A percentile compares a stretch with the other conserved stretches of the same genome.
Conservation (phyloP, 2,113 vertebrate genomes). For the Epinephelus cyanopodus region DNA sequence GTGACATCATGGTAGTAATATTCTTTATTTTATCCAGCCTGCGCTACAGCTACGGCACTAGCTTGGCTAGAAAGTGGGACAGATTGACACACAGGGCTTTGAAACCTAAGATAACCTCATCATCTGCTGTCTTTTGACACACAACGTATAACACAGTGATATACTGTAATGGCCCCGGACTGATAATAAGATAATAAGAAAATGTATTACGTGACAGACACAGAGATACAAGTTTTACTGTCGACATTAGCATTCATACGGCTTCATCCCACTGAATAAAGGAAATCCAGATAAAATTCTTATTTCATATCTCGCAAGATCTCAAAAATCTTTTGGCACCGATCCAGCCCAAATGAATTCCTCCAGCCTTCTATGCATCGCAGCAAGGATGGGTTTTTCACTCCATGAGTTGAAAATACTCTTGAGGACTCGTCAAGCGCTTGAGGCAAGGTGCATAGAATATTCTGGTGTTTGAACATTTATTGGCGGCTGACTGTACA, state of each 20-base stretch:
- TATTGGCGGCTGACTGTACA: constrained; percentile 27
- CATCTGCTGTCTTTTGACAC: not conserved
- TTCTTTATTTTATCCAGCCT: too few relatives aligned
- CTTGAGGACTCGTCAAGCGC: constrained; percentile 43
- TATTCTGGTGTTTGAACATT: constrained; percentile 55
- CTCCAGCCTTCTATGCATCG: constrained; percentile 1
- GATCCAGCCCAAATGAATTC: constrained; percentile 31
- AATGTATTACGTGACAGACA: not conserved
- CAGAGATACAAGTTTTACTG: not conserved
- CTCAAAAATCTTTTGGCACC: constrained; percentile 16
- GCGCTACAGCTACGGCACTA: not conserved
- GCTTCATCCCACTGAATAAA: constrained; percentile 15
- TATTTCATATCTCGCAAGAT: constrained; percentile 41
- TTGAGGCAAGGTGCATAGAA: constrained; percentile 44
- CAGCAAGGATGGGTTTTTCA: not conserved
- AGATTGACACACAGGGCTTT: not conserved
- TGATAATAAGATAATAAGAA: not conserved
- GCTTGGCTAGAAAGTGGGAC: not conserved
- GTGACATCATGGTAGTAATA: too few relatives aligned
- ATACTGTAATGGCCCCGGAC: not conserved
- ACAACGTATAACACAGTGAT: not conserved
- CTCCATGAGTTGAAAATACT: constrained; percentile 36
- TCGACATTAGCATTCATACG: not conserved
- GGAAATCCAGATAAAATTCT: constrained; percentile 18
- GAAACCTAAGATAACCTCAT: not conserved